Evolutionary conservation across 2,888 invertebrate genomes (phyloP), one percentile per base, ranked within the genome.

Genomic region (Tubulanus polymorphus): DNA sequence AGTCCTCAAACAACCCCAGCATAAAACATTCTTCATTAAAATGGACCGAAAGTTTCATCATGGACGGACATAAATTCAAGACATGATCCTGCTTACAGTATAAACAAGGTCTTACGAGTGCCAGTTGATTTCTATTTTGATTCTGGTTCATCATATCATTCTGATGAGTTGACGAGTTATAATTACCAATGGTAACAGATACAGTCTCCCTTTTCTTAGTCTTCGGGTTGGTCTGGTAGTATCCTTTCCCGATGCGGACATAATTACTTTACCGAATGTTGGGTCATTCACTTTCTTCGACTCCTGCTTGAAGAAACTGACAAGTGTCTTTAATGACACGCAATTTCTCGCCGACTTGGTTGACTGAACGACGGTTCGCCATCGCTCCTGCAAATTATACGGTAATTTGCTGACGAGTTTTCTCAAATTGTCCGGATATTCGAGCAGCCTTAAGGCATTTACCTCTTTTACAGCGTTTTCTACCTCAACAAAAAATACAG

Each of bases 201-300:
- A n/a, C n/a, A n/a, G n/a, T n/a, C n/a, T n/a, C n/a, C n/a, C n/a
- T n/a, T n/a, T n/a, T n/a, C 23, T 5, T 41, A 23, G 5, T 20
- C 3, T 41, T 41, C 41, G 20, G n/a, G n/a, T n/a, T n/a, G n/a
- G n/a, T n/a, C n/a, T n/a, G 41, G 20, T 41, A 41, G 41, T 41
- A 20, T 5, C 5, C 15, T 41, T 41, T 20, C 41, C 41, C 6
- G 6, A 23, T 41, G 20, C 15, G 20, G 41, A 5, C 41, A 55
- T 20, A 20, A 53, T 49, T 8, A 48, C 48, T 48, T 32, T 53
- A 20, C 48, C 56, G 45, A 41, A 56, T 25, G 49, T 23, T 5
- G 56, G 56, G 46, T 56, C 56, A 28, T 48, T 52, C 20, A 35
- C 35, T 27, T 48, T 48, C 27, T 27, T 48, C 26, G 48, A 25